Conservation (phyloP, 2,797 vertebrate species). For the Eulemur rubriventer region DNA sequence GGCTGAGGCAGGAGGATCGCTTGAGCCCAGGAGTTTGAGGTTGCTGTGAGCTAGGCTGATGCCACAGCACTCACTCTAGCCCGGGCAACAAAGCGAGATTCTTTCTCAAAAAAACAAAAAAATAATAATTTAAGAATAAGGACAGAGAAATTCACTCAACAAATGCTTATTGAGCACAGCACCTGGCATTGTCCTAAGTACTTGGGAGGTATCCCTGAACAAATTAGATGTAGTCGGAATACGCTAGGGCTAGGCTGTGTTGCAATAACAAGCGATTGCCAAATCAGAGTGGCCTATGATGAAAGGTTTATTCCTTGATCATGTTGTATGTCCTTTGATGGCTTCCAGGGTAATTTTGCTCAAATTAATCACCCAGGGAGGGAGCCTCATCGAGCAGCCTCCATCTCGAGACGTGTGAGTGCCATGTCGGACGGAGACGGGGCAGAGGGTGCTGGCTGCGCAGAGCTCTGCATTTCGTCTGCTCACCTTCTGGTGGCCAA, state of each 20-base stretch:
- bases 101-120: too few relatives aligned
- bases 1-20: too few relatives aligned
- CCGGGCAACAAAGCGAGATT: too few relatives aligned
- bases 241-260: not conserved
- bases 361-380: not conserved
- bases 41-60: too few relatives aligned
- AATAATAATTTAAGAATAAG: not conserved
- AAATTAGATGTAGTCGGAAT: not conserved
- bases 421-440: rapidly evolving
- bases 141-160: not conserved
- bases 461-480: not conserved
- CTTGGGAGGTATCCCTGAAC: not conserved
- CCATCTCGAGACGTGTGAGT: not conserved
- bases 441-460: not conserved
- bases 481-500: not conserved
- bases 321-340: not conserved
- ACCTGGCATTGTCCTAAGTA: not conserved
- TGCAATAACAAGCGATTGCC: not conserved
- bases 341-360: not conserved
- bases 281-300: not conserved
- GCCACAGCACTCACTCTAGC: too few relatives aligned
- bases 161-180: not conserved
- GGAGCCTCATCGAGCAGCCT: not conserved
- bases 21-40: too few relatives aligned
- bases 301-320: not conserved